A percentile compares a stretch with the other conserved stretches of the same genome.
Evolutionary conservation across 1,140 invertebrate genomes (phyloP).

Genomic region (Drosophila ananassae): DNA sequence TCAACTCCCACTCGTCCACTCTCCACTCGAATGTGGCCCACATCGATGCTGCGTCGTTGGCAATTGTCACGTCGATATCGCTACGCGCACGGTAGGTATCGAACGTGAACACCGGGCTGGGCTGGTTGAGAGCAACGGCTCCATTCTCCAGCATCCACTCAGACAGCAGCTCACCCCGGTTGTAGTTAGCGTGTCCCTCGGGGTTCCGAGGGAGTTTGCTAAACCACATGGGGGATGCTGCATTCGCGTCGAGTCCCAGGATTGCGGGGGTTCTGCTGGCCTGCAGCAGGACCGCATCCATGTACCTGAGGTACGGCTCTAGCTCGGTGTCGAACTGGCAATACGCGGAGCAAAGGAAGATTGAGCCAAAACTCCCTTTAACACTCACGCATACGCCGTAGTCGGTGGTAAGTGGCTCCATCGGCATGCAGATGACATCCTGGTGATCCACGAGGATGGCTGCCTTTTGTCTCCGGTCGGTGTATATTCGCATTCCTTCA

Average conservation of each 20-base stretch:
- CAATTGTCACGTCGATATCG: too few species aligned
- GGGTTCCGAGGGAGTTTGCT: not conserved
- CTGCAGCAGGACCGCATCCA: constrained; percentile 5
- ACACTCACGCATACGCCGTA: not conserved
- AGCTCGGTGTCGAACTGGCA: not conserved
- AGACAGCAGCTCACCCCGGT: constrained; percentile 2
- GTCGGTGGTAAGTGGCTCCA: not conserved
- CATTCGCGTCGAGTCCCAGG: constrained; percentile 12
- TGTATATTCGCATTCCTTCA: too few species aligned
- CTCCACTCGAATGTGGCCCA: too few species aligned
- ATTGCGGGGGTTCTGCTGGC: constrained; percentile 9
- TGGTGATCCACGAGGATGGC: too few species aligned
- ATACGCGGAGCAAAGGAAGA: constrained; percentile 2
- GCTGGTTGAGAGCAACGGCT: too few species aligned
- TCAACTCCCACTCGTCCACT: too few species aligned
- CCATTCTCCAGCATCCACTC: not conserved
- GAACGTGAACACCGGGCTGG: too few species aligned
- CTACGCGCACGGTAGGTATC: too few species aligned
- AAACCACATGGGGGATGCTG: not conserved
- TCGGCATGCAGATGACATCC: too few species aligned
- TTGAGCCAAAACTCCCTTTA: constrained; percentile 6
- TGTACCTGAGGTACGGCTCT: constrained; percentile 9
- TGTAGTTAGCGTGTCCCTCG: not conserved
- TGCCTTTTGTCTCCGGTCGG: too few species aligned
- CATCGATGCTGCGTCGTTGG: too few species aligned